These are phyloP conservation scores for Invenusta paracnida DNA, from an alignment of 2,888 invertebrate genomes.

Conservation along the genomic window DNA sequence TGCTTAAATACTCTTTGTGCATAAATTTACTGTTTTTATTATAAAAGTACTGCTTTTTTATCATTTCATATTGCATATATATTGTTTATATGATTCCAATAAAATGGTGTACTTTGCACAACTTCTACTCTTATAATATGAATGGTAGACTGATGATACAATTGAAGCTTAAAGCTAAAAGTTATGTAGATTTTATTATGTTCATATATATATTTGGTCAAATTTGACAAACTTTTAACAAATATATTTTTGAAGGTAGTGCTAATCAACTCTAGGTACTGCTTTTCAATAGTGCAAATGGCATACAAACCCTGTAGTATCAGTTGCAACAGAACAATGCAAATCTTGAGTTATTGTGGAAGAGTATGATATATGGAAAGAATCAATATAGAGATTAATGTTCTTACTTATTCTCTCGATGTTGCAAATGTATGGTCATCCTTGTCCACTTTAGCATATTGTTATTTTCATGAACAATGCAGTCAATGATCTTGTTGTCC, in stretches of 20 bases:
- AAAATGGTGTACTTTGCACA: not conserved
- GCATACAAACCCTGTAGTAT: not conserved
- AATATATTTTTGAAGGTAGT: not conserved
- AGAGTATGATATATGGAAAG: not conserved
- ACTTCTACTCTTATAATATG: not conserved
- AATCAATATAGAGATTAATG: not conserved
- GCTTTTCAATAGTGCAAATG: not conserved
- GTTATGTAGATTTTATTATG: not conserved
- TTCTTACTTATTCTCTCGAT: conserved; percentile 5
- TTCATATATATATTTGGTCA: not conserved
- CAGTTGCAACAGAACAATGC: conserved; percentile 4
- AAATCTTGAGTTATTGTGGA: not conserved
- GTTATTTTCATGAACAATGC: not conserved
- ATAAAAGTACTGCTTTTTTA: not conserved
- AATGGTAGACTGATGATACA: not conserved
- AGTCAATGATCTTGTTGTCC: conserved; percentile 5
- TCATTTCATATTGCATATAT: not conserved
- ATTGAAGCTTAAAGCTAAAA: not conserved
- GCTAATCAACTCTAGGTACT: not conserved
- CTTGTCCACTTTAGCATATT: not conserved
- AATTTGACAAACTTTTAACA: not conserved
- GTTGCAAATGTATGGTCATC: conserved; percentile 2
- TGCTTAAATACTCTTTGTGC: not conserved
- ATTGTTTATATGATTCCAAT: not conserved
- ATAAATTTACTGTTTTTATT: not conserved